Conservation (phyloP, 2,797 vertebrate genomes). For the Champsocephalus gunnari region DNA sequence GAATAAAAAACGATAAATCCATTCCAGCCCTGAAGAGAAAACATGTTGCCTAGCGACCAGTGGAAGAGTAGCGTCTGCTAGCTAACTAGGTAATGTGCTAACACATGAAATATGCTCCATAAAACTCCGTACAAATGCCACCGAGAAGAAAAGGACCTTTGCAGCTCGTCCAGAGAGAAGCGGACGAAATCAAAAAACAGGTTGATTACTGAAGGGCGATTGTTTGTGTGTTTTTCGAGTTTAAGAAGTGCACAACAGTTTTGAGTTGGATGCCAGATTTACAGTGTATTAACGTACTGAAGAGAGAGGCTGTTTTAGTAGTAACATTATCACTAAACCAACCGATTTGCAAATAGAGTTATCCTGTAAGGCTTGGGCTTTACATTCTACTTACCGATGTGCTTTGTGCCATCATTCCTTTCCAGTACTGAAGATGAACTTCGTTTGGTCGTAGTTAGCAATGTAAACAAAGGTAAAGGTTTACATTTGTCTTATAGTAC, state of each 20-base stretch:
- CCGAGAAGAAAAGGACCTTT: constrained; percentile 79
- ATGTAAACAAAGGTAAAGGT: not conserved
- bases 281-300: too few relatives aligned
- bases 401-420: not conserved
- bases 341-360: not conserved
- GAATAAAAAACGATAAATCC: not conserved
- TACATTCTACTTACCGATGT: too few relatives aligned
- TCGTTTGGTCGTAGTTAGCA: not conserved
- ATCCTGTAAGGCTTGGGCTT: not conserved
- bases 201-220: constrained; percentile 52
- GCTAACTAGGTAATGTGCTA: constrained; percentile 9
- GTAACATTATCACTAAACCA: not conserved
- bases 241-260: not conserved
- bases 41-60: constrained; percentile 70
- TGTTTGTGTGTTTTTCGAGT: too few relatives aligned
- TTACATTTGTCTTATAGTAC: not conserved
- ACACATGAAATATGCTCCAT: not conserved
- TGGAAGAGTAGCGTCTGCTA: constrained; percentile 22
- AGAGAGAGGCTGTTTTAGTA: not conserved
- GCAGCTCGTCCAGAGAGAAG: constrained; percentile 77
- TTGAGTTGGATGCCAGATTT: too few relatives aligned
- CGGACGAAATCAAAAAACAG: constrained; percentile 73
- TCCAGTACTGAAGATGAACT: not conserved
- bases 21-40: constrained; percentile 7
- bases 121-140: constrained; percentile 69